Percentiles rank a stretch among this genome's conserved stretches.
Conservation (phyloP, 2,797 vertebrate genomes). For the Pangasius djambal region DNA sequence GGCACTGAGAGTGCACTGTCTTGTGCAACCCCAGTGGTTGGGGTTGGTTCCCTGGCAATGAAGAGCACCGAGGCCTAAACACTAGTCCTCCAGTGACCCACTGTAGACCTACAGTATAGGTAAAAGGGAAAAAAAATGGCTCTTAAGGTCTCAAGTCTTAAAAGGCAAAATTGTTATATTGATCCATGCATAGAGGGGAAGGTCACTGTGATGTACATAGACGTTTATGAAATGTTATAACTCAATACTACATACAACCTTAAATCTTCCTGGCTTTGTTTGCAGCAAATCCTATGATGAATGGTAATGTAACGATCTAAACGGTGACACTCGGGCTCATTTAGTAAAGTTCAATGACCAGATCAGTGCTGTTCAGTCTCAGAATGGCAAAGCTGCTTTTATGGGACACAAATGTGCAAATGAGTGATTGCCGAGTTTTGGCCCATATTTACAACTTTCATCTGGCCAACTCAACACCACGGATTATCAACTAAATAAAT, state of each 20-base stretch:
- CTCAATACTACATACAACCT: not conserved
- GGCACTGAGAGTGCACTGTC: no score
- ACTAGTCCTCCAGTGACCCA: not conserved
- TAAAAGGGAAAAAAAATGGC: not conserved
- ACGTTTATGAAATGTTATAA: not conserved
- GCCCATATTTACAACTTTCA: not conserved
- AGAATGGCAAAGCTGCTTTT: not conserved
- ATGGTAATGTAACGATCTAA: not conserved
- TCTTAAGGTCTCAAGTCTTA: not conserved
- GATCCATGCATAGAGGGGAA: not conserved
- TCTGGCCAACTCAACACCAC: not conserved
- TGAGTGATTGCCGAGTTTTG: not conserved
- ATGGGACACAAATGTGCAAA: not conserved
- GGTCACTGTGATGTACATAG: not conserved
- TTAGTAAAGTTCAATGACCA: not conserved
- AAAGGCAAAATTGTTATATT: not conserved
- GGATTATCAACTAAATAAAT: not conserved
- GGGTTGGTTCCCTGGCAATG: no score
- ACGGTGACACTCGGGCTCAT: not conserved
- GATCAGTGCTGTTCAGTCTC: constrained; percentile 2
- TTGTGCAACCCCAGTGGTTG: no score
- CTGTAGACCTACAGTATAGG: not conserved
- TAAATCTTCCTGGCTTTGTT: not conserved
- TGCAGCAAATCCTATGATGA: not conserved
- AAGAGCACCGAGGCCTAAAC: no score